Evolutionary conservation across 2,113 vertebrate genomes (phyloP), one percentile per base, ranked within the genome.

Genomic region (Phaethornis superciliosus): DNA sequence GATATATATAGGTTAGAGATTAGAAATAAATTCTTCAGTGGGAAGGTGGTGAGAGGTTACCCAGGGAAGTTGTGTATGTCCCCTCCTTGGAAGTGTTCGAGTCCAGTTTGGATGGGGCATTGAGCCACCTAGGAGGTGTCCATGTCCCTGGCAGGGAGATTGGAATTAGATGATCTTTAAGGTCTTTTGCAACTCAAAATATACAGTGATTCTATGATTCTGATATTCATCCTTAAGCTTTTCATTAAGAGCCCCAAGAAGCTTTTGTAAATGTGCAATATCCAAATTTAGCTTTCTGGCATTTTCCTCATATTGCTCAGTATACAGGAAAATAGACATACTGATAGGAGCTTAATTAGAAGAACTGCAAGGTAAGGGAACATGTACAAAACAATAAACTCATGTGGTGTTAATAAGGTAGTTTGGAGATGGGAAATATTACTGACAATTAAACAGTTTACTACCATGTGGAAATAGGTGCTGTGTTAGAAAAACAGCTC

Each of bases 241-340:
- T 77, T 95, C 51, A 56, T 95, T 89, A 51, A 97, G 72, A 81
- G 70, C 32, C 62, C 77, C 71, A 67, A 97, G 85, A 49, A 92
- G 72, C 49, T 94, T 96, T 59, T 87, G 85, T 19, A 98, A 93
- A 87, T 84, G 62, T 27, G 49, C 71, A 35, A 91, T 93, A 58
- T 95, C 81, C 4, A 33, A 47, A 32, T 93, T 83, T 70, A 96
- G 63, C 60, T 91, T 92, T 90, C 94, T 97, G n/a, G 96, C 37
- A 62, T 67, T 89, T 86, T 93, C 84, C 32, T 97, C 94, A 52
- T 89, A 85, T 44, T 88, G 69, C 56, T 94, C 77, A 15, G 94
- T 85, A 97, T 98, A 78, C 20, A 78, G 40, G 76, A 86, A 85
- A 79, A 90, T 14, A 89, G n/a, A 15, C 8, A 77, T 16, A 64